These are phyloP conservation scores for Scolopax bukidnonensis DNA, from an alignment of 2,797 vertebrate genomes.

Conservation along the genomic window DNA sequence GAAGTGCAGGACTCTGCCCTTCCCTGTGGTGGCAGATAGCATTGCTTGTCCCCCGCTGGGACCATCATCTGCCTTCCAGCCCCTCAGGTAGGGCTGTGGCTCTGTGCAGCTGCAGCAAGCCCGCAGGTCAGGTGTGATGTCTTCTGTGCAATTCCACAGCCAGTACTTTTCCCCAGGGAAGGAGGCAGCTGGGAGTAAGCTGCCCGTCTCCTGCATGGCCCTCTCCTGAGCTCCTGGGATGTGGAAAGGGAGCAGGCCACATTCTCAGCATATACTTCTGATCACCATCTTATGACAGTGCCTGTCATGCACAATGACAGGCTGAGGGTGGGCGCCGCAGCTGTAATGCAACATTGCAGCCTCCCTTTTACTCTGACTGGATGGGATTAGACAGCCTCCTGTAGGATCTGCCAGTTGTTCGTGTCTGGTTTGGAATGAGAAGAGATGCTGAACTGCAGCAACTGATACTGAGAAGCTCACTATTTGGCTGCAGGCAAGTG, in stretches of 20 bases:
- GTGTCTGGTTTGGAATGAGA: neutral
- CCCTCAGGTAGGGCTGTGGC: neutral
- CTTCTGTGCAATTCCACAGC: neutral
- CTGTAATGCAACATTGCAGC: neutral
- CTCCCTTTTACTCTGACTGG: neutral
- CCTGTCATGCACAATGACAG: neutral
- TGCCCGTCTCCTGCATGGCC: neutral
- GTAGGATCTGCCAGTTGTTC: rapidly evolving
- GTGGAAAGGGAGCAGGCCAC: neutral
- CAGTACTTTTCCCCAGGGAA: neutral
- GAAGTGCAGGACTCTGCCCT: neutral
- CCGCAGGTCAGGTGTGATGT: neutral
- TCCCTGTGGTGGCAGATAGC: neutral
- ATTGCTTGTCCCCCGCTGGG: neutral
- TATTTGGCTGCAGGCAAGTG: neutral
- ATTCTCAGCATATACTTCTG: neutral
- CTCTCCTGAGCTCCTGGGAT: neutral
- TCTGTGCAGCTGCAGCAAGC: neutral
- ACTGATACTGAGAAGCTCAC: neutral
- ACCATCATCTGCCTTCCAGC: neutral
- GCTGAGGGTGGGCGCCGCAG: neutral
- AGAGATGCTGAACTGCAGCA: neutral
- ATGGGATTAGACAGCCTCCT: neutral
- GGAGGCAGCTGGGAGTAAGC: neutral
- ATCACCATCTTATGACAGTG: neutral